Evolutionary conservation across 2,113 vertebrate genomes (phyloP).

Genomic region (Tragelaphus scriptus): DNA sequence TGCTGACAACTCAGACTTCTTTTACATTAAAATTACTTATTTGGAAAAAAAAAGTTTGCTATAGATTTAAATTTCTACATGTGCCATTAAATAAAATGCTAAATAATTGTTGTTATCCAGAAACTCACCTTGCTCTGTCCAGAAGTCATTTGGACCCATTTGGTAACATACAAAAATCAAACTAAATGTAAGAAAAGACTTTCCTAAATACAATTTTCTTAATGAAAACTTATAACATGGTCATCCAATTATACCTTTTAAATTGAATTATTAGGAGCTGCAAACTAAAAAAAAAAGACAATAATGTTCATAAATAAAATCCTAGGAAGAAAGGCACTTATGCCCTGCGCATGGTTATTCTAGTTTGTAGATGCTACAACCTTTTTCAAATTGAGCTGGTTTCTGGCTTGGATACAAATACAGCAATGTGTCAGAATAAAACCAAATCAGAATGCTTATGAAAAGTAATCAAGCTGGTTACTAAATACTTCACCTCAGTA

Average conservation of each 20-base stretch:
- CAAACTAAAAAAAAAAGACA: conserved; percentile 60
- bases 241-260: conserved; percentile 40
- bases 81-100: neutral
- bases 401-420: conserved; percentile 38
- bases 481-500: conserved; percentile 33
- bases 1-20: neutral
- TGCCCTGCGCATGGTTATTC: neutral
- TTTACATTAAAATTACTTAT: neutral
- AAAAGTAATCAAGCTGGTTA: conserved; percentile 27
- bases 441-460: conserved; percentile 46
- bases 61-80: neutral
- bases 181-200: neutral
- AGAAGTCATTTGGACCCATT: neutral
- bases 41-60: neutral
- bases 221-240: neutral
- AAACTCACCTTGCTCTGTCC: neutral
- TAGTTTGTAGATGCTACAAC: neutral
- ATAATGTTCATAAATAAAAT: conserved; percentile 56
- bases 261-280: conserved; percentile 26
- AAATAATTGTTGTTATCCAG: neutral
- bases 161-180: neutral
- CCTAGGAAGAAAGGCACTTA: conserved; percentile 46
- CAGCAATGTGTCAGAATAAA: conserved; percentile 42
- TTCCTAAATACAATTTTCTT: neutral
- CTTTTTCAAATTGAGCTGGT: conserved; percentile 32